Evolutionary conservation across 2,113 vertebrate genomes (phyloP).

Genomic region (Dissostichus mawsoni): DNA sequence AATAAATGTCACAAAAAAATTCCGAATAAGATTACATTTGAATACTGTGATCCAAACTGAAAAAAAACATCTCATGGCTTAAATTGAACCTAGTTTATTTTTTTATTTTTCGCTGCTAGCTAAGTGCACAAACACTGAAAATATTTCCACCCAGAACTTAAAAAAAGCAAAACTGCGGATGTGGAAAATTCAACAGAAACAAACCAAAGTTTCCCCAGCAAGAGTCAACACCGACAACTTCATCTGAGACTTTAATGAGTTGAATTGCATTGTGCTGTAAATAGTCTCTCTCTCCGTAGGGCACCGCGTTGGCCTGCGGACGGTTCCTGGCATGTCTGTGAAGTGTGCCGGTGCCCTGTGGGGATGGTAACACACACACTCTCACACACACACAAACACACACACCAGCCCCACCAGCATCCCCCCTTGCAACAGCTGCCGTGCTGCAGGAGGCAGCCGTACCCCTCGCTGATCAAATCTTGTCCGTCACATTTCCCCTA

Average conservation of each 20-base stretch:
- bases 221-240: slow-evolving; percentile 73
- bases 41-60: slow-evolving; percentile 13
- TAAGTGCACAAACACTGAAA: slow-evolving; percentile 33
- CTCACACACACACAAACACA: slow-evolving; percentile 23
- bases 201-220: slow-evolving; percentile 52
- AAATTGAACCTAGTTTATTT: slow-evolving; percentile 7
- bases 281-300: slow-evolving; percentile 77
- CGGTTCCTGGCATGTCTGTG: slow-evolving; percentile 78
- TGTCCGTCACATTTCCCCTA: slow-evolving; percentile 99
- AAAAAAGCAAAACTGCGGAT: slow-evolving; percentile 44
- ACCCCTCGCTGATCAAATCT: slow-evolving; percentile 94
- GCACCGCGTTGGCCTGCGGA: slow-evolving; percentile 79
- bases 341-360: slow-evolving; percentile 81
- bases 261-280: slow-evolving; percentile 78
- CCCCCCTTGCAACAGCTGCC: slow-evolving; percentile 94
- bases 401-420: slow-evolving; percentile 70
- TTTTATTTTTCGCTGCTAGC: slow-evolving; percentile 14
- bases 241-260: slow-evolving; percentile 80
- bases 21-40: background rate
- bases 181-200: slow-evolving; percentile 46
- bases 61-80: background rate
- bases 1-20: slow-evolving; percentile 13
- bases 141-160: slow-evolving; percentile 45
- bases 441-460: slow-evolving; percentile 91
- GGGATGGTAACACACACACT: slow-evolving; percentile 61